Conservation (phyloP, 2,888 invertebrate species). For the Chamaedrilus cognettii region DNA sequence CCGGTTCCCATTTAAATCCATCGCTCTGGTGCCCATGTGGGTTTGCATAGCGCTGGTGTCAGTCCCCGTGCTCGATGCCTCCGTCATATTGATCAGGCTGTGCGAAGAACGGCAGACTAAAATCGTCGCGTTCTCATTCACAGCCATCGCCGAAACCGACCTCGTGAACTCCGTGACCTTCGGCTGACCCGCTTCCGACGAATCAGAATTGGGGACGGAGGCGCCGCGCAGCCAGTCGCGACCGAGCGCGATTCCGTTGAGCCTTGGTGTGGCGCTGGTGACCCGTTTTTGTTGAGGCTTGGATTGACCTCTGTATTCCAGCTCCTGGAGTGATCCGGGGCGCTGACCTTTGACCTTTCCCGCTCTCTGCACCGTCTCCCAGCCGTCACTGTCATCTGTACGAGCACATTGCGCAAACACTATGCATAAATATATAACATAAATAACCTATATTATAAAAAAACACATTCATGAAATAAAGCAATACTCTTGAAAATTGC, state of each 20-base stretch:
- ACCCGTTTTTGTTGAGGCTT: too few relatives aligned
- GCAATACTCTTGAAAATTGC: too few relatives aligned
- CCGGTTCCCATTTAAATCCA: too few relatives aligned
- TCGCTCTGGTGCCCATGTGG: not conserved
- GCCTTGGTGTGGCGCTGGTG: too few relatives aligned
- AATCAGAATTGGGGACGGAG: constrained; percentile 3
- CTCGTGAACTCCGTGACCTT: constrained; percentile 1
- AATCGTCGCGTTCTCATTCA: not conserved
- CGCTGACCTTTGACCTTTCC: constrained; percentile 9
- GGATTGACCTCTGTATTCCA: too few relatives aligned
- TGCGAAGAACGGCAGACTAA: not conserved
- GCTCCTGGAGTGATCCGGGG: not conserved
- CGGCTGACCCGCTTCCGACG: not conserved
- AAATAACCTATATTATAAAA: not conserved
- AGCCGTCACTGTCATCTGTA: constrained; percentile 66
- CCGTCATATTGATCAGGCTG: constrained; percentile 6
- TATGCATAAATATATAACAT: not conserved
- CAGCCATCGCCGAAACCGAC: constrained; percentile 12
- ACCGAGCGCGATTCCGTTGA: too few relatives aligned
- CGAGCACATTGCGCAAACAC: not conserved
- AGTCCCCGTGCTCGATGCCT: too few relatives aligned
- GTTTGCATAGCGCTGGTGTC: not conserved
- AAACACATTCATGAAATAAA: too few relatives aligned
- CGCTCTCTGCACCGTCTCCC: constrained; percentile 77
- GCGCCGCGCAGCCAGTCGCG: too few relatives aligned